Base-by-base conservation (phyloP, 2,113 vertebrate species). In the Microtus pennsylvanicus region DNA sequence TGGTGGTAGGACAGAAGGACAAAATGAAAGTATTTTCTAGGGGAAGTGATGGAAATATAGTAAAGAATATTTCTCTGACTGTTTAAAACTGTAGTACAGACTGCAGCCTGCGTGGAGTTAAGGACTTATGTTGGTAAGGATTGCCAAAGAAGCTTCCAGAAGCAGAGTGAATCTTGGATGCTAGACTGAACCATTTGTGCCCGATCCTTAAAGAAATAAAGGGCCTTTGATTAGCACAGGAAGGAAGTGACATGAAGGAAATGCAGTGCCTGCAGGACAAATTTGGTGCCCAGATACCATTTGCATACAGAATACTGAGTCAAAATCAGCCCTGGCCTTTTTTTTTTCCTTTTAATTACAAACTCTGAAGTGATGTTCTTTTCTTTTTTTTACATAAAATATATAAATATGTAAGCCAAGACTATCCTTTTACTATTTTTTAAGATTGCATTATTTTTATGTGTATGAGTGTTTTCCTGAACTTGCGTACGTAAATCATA, bases 161-260 rank as follows among this genome's bases (percentile, higher is more conserved):
- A 17, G 42, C 38, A 67, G 88, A 77, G 42, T 92, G 63, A 94
- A 94, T 88, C 91, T 93, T 95, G 65, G 74, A 76, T 93, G 95
- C 65, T 69, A 89, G 78, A 87, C 95, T 89, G 58, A 95, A 90
- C 88, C 81, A 85, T 96, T 95, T 92, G 87, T 95, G 86, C 92
- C 97, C 89, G 38, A 91, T 97, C 78, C 81, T 90, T 89, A 96
- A 97, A 96, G 96, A 92, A 97, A 97, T 47, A 97, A 96, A 96
- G 91, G 67, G 58, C 76, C 90, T 96, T 96, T 97, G 96, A 98
- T 89, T 89, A 70, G 65, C 88, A 63, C 94, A 97, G 97, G 97
- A 96, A 97, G 95, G 89, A 96, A 97, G 42, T 89, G 82, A 94
- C 96, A 91, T 95, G 95, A 96, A 87, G 96, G 93, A 96, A 97